Evolutionary conservation across 2,113 vertebrate species (phyloP).

Genomic region (Oncorhynchus mykiss): DNA sequence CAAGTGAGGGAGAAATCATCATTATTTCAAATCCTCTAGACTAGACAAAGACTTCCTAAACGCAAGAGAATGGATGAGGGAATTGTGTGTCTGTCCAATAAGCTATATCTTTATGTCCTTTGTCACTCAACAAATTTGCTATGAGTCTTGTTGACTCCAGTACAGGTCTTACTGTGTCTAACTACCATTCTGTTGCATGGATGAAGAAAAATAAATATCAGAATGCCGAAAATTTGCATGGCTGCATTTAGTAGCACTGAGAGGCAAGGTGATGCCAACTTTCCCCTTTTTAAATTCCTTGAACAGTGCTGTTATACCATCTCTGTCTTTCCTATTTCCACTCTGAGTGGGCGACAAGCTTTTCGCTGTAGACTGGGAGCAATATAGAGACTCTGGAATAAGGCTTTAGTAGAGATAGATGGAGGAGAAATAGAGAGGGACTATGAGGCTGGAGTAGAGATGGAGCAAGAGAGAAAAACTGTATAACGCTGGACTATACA

Average conservation of each 20-base stretch:
- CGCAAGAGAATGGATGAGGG: neutral
- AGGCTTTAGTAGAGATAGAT: no score
- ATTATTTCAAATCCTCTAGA: neutral
- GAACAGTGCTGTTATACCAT: constrained; percentile 71
- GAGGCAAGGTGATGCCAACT: constrained; percentile 67
- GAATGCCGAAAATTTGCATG: constrained; percentile 69
- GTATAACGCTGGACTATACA: no score
- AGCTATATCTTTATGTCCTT: neutral
- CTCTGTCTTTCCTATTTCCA: constrained; percentile 66
- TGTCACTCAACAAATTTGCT: constrained; percentile 19
- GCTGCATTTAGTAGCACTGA: constrained; percentile 65
- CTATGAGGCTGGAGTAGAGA: no score
- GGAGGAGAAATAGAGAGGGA: no score
- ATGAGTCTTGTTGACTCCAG: constrained; percentile 20
- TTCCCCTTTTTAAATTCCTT: constrained; percentile 79
- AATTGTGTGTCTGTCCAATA: neutral
- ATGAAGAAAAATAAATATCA: constrained; percentile 27
- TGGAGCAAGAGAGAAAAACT: no score
- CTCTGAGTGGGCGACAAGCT: constrained; percentile 56
- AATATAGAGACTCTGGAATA: no score
- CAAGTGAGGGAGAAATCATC: neutral
- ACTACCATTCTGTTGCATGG: constrained; percentile 51
- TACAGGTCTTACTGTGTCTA: neutral
- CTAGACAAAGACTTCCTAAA: no score
- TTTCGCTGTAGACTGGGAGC: constrained; percentile 31